These are phyloP conservation scores for Megamerina dolium DNA, from an alignment of 2,888 invertebrate species.

Conservation along the genomic window DNA sequence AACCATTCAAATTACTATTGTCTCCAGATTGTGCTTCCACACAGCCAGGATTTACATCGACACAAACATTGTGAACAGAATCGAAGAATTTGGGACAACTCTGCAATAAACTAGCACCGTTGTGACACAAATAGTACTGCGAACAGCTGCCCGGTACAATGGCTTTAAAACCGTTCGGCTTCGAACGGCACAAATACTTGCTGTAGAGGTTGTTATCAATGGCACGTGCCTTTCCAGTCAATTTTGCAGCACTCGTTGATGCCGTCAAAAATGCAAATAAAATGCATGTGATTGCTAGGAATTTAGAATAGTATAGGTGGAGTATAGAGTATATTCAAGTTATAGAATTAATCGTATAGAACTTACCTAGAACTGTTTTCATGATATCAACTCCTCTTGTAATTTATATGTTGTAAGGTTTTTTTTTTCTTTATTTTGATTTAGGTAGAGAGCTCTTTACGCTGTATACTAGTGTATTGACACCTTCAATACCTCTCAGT, in stretches of 20 bases:
- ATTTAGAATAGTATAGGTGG: constrained; percentile 3
- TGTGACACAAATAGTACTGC: constrained; percentile 37
- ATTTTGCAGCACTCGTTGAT: constrained; percentile 25
- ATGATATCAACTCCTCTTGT: no score
- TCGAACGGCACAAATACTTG: constrained; percentile 32
- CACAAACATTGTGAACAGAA: constrained; percentile 27
- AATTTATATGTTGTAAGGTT: no score
- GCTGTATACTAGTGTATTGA: neutral
- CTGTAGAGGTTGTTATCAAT: constrained; percentile 32
- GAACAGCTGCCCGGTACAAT: constrained; percentile 43
- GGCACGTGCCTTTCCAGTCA: constrained; percentile 18
- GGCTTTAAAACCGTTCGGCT: constrained; percentile 33
- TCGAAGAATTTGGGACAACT: constrained; percentile 33
- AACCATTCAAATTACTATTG: constrained; percentile 1
- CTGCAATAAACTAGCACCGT: constrained; percentile 24
- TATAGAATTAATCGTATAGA: neutral
- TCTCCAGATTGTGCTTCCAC: constrained; percentile 19
- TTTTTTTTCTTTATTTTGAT: no score
- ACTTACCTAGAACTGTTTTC: constrained; percentile 16
- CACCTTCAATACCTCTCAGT: neutral
- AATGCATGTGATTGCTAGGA: constrained; percentile 17
- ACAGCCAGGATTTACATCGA: constrained; percentile 33
- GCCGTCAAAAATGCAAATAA: constrained; percentile 20
- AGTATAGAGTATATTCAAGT: neutral
- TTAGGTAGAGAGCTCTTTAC: constrained; percentile 1